Conservation (phyloP, 2,113 vertebrate species). For the Pituophis catenifer region DNA sequence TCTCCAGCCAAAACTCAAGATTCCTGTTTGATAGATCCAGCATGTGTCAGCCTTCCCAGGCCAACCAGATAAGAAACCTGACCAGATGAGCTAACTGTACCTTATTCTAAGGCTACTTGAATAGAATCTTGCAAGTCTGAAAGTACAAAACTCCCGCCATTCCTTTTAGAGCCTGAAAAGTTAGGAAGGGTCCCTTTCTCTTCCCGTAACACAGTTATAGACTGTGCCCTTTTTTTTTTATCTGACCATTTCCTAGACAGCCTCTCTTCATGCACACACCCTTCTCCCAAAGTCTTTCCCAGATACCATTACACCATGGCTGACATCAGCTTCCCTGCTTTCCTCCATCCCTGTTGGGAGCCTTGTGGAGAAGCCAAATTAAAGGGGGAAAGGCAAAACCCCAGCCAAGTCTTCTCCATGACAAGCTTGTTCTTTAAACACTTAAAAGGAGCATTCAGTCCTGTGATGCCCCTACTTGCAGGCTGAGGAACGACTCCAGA, state of each 20-base stretch:
- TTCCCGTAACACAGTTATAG: too few species aligned
- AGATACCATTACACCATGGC: not conserved
- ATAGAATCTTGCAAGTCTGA: not conserved
- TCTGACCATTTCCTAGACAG: too few species aligned
- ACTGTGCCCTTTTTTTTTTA: too few species aligned
- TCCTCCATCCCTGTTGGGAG: not conserved
- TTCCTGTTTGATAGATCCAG: not conserved
- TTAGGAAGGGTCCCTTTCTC: too few species aligned
- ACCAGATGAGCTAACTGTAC: not conserved
- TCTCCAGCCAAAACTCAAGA: not conserved
- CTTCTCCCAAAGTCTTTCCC: not conserved
- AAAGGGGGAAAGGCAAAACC: not conserved
- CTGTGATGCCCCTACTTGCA: not conserved
- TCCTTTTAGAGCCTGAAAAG: not conserved
- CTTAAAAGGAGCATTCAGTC: not conserved
- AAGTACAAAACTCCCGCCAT: not conserved
- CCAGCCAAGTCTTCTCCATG: not conserved
- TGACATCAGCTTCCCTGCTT: not conserved
- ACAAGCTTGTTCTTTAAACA: not conserved
- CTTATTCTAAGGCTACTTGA: not conserved
- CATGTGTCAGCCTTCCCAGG: not conserved
- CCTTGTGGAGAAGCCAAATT: not conserved
- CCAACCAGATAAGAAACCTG: accelerated
- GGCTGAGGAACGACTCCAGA: not conserved
- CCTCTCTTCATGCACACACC: too few species aligned